phyloP scores from a whole-genome alignment of 2,797 vertebrate species.

The Danio aesculapii region DNA sequence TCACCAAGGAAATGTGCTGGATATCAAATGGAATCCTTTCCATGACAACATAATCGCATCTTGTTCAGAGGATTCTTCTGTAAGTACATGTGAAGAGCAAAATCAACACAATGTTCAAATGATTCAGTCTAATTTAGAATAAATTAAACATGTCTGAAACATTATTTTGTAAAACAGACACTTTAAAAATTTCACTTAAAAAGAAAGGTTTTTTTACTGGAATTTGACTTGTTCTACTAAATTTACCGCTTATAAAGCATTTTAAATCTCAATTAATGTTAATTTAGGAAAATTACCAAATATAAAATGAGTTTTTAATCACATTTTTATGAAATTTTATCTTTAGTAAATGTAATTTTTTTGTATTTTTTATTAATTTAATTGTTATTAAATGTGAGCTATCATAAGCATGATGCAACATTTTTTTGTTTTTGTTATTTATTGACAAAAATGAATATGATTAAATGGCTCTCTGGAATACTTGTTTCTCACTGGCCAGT shows the following conservation, averaged over 20 bases:
- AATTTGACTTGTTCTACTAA: not conserved
- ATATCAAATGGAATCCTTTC: conserved; percentile 99
- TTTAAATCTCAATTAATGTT: no score
- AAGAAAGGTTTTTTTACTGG: not conserved
- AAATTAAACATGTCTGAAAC: not conserved
- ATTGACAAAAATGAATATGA: no score
- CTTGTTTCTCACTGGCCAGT: not conserved
- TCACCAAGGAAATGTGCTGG: conserved; percentile 96
- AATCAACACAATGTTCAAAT: conserved; percentile 3
- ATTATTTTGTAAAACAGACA: not conserved
- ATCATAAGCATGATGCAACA: no score
- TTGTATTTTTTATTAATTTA: no score
- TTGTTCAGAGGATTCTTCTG: conserved; percentile 96
- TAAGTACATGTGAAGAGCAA: conserved; percentile 71
- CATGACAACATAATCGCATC: conserved; percentile 97
- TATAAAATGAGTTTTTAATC: no score
- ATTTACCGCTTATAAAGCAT: no score
- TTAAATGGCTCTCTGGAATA: not conserved
- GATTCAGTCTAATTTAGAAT: no score
- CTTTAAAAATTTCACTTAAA: not conserved
- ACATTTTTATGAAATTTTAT: no score
- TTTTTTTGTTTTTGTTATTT: no score
- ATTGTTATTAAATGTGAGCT: no score
- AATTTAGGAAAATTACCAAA: no score
- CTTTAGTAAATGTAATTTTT: no score